Conservation (phyloP, 64 coral and sea anemone species). For the Pachyseris speciosa region DNA sequence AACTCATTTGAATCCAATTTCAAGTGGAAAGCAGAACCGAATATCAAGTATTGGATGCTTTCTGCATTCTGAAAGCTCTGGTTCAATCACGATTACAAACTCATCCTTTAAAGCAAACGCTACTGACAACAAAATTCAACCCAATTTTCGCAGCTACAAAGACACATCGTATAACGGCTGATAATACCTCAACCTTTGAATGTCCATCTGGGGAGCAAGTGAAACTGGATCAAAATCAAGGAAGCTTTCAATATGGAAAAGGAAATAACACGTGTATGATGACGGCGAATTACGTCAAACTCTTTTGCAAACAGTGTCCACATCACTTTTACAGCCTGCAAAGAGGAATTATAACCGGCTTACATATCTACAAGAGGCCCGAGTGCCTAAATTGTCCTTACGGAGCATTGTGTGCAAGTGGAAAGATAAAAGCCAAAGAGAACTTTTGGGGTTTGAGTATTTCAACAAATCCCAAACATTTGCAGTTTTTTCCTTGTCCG, state of each 20-base stretch:
- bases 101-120: constrained; percentile 36
- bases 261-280: not conserved
- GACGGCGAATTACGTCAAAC: constrained; percentile 1
- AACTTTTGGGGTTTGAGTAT: constrained; percentile 64
- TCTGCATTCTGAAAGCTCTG: constrained; percentile 1
- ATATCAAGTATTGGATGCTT: not conserved
- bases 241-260: too few species aligned
- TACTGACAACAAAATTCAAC: not conserved
- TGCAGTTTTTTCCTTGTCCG: constrained; percentile 75
- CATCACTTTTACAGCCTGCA: constrained; percentile 51
- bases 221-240: not conserved
- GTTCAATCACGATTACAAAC: not conserved
- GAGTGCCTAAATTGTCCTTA: too few species aligned
- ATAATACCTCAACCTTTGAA: not conserved
- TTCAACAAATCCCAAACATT: not conserved
- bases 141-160: constrained; percentile 20
- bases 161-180: too few species aligned
- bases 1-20: not conserved
- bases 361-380: not conserved
- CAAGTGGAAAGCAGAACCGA: not conserved
- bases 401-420: constrained; percentile 46
- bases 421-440: constrained; percentile 25
- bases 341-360: constrained; percentile 15
- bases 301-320: constrained; percentile 43
- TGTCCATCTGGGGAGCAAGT: constrained; percentile 16